These are phyloP conservation scores for Anas platyrhynchos DNA, from an alignment of 2,113 vertebrate genomes.

Conservation along the genomic window DNA sequence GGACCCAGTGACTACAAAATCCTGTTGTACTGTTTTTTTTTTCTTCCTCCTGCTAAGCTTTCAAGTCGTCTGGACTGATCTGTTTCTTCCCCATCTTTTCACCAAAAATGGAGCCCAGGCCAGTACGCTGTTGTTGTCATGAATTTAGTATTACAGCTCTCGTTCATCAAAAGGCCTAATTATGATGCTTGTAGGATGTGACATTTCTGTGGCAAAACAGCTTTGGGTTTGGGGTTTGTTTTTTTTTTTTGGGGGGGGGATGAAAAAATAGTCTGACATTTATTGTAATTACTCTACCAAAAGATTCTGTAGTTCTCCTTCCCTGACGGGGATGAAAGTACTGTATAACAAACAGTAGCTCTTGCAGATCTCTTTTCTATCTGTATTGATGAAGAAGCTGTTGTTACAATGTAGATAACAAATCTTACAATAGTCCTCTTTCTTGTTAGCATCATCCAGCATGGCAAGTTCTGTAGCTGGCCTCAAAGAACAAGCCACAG, in stretches of 20 bases:
- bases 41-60: conserved; percentile 14
- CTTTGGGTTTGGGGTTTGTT: not conserved
- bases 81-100: conserved; percentile 39
- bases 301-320: not conserved
- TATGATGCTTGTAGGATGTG: conserved; percentile 10
- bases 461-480: not conserved
- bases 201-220: conserved; percentile 20
- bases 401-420: conserved; percentile 13
- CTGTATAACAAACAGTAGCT: not conserved
- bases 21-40: not conserved
- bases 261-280: not conserved
- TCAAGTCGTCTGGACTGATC: conserved; percentile 24
- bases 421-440: not conserved
- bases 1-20: conserved; percentile 2
- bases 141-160: conserved; percentile 22
- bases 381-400: conserved; percentile 16
- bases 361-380: not conserved
- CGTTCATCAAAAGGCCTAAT: conserved; percentile 1
- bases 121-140: not conserved
- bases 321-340: not conserved
- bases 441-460: conserved; percentile 5
- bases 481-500: conserved; percentile 3
- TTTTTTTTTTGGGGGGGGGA: not conserved
- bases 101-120: not conserved
- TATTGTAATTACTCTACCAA: conserved; percentile 5